These are phyloP conservation scores for Drosophila peninsularis DNA, from an alignment of 2,888 invertebrate genomes.

Conservation along the genomic window DNA sequence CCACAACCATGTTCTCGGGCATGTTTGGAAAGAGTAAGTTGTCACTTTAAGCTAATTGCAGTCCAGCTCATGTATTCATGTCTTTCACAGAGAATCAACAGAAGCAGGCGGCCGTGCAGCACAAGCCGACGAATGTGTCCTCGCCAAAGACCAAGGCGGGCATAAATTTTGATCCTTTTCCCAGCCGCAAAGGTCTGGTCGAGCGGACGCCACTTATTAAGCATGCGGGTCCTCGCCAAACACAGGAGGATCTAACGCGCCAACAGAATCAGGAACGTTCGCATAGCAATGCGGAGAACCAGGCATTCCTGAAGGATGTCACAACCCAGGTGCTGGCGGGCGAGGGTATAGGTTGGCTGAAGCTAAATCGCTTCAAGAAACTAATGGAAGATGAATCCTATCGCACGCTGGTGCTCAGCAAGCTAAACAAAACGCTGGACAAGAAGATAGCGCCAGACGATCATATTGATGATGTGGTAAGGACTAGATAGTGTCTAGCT, in stretches of 20 bases:
- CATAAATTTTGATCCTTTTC: constrained; percentile 90
- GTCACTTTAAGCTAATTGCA: rapidly evolving
- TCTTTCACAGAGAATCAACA: constrained; percentile 73
- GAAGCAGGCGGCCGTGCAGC: constrained; percentile 50
- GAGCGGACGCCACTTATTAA: constrained; percentile 95
- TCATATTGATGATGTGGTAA: constrained; percentile 98
- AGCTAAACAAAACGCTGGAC: constrained; percentile 96
- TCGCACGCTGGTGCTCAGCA: constrained; percentile 96
- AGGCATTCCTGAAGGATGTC: constrained; percentile 96
- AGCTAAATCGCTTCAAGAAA: constrained; percentile 95
- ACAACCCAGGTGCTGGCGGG: constrained; percentile 85
- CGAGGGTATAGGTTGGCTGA: constrained; percentile 94
- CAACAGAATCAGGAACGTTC: constrained; percentile 89
- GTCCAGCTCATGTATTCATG: not conserved
- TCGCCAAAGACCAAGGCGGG: constrained; percentile 81
- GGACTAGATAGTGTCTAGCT: not conserved
- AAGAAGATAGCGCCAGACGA: constrained; percentile 97
- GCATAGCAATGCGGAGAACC: constrained; percentile 94
- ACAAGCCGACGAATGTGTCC: constrained; percentile 12
- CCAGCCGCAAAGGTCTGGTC: constrained; percentile 92
- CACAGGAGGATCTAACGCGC: constrained; percentile 89
- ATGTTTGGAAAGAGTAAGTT: constrained; percentile 91
- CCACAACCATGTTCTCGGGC: constrained; percentile 96
- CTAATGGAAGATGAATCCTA: constrained; percentile 99
- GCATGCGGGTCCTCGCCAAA: constrained; percentile 89